Conservation (phyloP, 1,140 invertebrate species). For the Proales similis region DNA sequence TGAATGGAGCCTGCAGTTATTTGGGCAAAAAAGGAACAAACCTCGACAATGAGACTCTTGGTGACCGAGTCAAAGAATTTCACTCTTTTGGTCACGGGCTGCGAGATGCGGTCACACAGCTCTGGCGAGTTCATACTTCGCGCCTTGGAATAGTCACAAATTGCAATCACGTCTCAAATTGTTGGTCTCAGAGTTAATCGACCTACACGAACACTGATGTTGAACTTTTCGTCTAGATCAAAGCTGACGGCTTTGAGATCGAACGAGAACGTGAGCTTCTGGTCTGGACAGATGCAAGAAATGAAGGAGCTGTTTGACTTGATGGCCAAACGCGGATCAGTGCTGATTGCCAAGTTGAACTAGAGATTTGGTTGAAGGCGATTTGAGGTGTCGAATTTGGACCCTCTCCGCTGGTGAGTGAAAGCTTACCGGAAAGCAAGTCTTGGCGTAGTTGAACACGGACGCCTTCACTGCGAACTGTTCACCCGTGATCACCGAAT, state of each 20-base stretch:
- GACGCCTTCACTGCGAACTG: slow-evolving; percentile 78
- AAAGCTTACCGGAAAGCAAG: slow-evolving; percentile 57
- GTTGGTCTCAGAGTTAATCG: background rate
- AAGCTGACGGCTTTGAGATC: slow-evolving; percentile 9
- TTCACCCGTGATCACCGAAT: slow-evolving; percentile 80
- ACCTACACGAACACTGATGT: slow-evolving; percentile 17
- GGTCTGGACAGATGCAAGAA: slow-evolving; percentile 11
- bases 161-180: background rate
- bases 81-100: background rate
- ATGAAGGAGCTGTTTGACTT: no score
- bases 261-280: slow-evolving; percentile 14
- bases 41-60: slow-evolving; percentile 9
- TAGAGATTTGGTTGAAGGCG: no score
- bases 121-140: background rate
- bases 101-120: slow-evolving; percentile 1
- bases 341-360: no score
- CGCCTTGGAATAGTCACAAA: background rate
- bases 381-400: no score
- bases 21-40: background rate
- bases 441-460: slow-evolving; percentile 80
- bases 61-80: slow-evolving; percentile 14
- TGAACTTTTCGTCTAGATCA: slow-evolving; percentile 11
- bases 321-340: no score
- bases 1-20: background rate
- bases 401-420: no score